These are phyloP conservation scores for Nebria brevicollis DNA, from an alignment of 2,888 invertebrate species.

Conservation along the genomic window DNA sequence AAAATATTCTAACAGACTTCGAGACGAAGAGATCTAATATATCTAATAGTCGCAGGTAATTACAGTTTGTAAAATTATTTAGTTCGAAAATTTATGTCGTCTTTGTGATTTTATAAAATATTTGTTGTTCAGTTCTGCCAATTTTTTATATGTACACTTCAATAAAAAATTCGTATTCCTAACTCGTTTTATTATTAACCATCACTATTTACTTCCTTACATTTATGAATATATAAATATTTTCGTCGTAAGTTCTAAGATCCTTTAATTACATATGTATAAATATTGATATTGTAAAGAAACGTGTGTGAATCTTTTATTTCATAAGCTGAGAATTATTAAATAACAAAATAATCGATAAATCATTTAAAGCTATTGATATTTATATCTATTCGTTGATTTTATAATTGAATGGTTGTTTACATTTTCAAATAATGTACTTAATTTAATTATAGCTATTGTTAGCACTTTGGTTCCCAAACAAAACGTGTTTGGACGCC, in stretches of 20 bases:
- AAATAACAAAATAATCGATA: not conserved
- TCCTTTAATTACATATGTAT: not conserved
- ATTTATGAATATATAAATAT: no score
- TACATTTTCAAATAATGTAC: not conserved
- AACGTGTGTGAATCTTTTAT: not conserved
- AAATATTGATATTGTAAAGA: not conserved
- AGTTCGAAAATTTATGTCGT: not conserved
- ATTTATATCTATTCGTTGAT: not conserved
- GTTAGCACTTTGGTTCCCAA: not conserved
- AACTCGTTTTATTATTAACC: not conserved
- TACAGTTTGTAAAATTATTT: not conserved
- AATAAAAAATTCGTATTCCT: not conserved
- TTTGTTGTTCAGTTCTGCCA: not conserved
- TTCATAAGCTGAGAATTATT: not conserved
- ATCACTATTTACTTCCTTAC: no score
- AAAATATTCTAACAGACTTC: slow-evolving; percentile 27
- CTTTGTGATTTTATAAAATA: not conserved
- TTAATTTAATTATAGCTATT: not conserved
- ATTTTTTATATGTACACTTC: no score
- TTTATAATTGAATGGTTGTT: not conserved
- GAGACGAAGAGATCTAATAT: slow-evolving; percentile 14
- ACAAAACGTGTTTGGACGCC: not conserved
- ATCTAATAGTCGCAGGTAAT: not conserved
- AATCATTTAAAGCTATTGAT: not conserved
- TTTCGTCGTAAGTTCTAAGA: no score